Evolutionary conservation across 2,113 vertebrate genomes (phyloP).

Genomic region (Asarcornis scutulata): DNA sequence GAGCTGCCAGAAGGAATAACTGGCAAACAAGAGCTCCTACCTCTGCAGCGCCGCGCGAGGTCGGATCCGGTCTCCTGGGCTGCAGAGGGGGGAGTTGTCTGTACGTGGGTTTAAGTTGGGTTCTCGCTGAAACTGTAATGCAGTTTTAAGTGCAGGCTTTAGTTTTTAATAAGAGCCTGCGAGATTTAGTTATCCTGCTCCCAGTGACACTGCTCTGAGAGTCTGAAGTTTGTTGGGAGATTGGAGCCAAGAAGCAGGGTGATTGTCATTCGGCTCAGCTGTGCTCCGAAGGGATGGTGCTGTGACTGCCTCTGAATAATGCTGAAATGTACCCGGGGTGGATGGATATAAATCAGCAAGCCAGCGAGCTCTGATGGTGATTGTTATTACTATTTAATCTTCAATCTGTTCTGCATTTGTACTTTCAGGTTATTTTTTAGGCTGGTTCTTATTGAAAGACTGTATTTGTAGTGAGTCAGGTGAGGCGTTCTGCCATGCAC

Average conservation of each 20-base stretch:
- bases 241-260: background rate
- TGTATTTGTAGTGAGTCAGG: background rate
- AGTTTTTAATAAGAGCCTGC: background rate
- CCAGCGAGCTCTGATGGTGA: background rate
- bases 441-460: background rate
- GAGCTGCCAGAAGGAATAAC: constrained; percentile 53
- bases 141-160: background rate
- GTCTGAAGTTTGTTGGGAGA: background rate
- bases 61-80: background rate
- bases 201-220: background rate
- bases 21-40: background rate
- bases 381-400: background rate
- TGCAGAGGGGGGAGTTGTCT: background rate
- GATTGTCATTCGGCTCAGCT: background rate
- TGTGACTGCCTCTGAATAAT: background rate
- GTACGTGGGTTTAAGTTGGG: constrained; percentile 26
- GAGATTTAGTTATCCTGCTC: background rate
- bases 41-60: background rate
- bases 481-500: background rate
- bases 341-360: background rate
- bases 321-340: background rate
- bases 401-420: constrained; percentile 16
- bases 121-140: background rate
- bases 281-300: background rate
- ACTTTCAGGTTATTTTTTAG: background rate